Percentiles rank a stretch among this genome's conserved stretches.
Conservation (phyloP, 2,113 vertebrate species). For the Dryoscopus gambensis region DNA sequence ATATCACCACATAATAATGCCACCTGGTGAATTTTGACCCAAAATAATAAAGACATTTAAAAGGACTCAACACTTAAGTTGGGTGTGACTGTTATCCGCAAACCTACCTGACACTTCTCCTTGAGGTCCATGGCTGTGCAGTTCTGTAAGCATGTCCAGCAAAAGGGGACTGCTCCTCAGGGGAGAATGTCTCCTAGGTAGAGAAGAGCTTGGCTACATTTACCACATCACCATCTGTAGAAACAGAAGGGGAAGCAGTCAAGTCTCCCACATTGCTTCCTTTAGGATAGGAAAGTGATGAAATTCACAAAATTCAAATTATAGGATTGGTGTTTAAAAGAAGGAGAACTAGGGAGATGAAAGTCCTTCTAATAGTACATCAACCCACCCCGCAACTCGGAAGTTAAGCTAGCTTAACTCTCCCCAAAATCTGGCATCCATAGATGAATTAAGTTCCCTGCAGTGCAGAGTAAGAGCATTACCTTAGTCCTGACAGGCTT, state of each 20-base stretch:
- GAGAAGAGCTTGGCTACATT: constrained; percentile 9
- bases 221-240: constrained; percentile 57
- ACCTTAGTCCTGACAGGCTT: background rate
- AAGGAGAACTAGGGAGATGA: background rate
- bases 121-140: constrained; percentile 81
- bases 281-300: background rate
- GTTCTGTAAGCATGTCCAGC: constrained; percentile 81
- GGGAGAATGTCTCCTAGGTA: constrained; percentile 38
- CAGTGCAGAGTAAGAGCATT: background rate
- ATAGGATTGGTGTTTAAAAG: background rate
- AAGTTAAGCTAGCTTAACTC: background rate
- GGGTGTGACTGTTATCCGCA: background rate
- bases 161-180: constrained; percentile 25
- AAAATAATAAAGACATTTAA: background rate
- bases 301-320: background rate
- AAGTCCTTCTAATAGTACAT: background rate
- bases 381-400: background rate
- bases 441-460: background rate
- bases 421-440: background rate
- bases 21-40: background rate
- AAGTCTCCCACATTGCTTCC: background rate
- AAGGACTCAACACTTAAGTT: background rate
- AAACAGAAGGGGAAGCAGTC: constrained; percentile 17
- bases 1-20: background rate
- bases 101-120: constrained; percentile 85